These are phyloP conservation scores for Ceratosolen fusciceps DNA, from an alignment of 1,140 invertebrate genomes.

Conservation along the genomic window DNA sequence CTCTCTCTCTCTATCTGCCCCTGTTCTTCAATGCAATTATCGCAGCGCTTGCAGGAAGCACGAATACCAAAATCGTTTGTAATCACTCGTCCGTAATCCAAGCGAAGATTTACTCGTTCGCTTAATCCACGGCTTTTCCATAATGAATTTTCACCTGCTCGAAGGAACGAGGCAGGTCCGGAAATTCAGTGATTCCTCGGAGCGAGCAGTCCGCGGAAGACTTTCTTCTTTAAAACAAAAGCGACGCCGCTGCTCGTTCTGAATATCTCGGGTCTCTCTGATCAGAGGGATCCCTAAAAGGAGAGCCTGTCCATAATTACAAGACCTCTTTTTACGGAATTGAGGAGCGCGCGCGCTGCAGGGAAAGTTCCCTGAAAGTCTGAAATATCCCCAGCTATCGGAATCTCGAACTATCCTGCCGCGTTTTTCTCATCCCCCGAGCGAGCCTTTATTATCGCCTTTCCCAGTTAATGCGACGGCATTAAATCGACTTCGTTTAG, in stretches of 20 bases:
- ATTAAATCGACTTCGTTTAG: background rate
- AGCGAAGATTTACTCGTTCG: no score
- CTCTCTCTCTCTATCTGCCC: background rate
- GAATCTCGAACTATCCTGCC: no score
- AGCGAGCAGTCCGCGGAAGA: no score
- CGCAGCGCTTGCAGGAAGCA: background rate
- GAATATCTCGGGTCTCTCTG: background rate
- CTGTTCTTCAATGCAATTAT: background rate
- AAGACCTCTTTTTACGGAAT: conserved; percentile 6
- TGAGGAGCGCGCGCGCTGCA: background rate
- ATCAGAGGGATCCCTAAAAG: background rate
- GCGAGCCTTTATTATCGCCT: background rate
- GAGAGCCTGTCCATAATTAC: background rate
- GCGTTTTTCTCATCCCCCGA: background rate
- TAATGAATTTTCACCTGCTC: no score
- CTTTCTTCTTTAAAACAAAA: conserved; percentile 18
- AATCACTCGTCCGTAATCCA: background rate
- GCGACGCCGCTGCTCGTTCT: background rate
- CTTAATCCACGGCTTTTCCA: no score
- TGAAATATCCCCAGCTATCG: background rate
- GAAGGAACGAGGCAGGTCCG: no score
- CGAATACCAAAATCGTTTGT: conserved; percentile 20
- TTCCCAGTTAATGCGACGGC: background rate
- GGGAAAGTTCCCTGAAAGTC: background rate
- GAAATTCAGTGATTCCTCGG: no score